Percentiles rank a stretch among this genome's conserved stretches.
Conservation (phyloP, 2,888 invertebrate genomes). For the Piscicola geometra region DNA sequence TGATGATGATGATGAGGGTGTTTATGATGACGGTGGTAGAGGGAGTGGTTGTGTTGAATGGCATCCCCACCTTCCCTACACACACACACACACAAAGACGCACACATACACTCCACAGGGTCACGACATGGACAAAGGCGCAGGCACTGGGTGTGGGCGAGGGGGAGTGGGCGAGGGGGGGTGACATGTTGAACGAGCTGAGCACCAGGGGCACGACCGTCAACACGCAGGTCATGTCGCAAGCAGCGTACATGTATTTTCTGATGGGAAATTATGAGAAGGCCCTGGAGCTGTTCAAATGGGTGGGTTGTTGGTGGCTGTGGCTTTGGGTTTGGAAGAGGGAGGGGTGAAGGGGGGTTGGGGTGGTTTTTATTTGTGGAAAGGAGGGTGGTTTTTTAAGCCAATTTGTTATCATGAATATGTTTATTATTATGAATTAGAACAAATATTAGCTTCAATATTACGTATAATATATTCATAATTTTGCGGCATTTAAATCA, state of each 20-base stretch:
- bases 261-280: conserved; percentile 68
- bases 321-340: neutral
- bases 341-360: neutral
- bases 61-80: too few species aligned
- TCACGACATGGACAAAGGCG: conserved; percentile 58
- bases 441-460: too few species aligned
- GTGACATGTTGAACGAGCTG: conserved; percentile 57
- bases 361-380: neutral
- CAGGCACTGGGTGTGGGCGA: conserved; percentile 64
- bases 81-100: neutral
- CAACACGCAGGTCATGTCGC: conserved; percentile 68
- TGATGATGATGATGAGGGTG: too few species aligned
- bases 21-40: too few species aligned
- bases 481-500: neutral
- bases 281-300: conserved; percentile 60
- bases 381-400: too few species aligned
- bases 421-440: too few species aligned
- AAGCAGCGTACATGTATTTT: conserved; percentile 56
- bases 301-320: conserved; percentile 49
- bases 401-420: too few species aligned
- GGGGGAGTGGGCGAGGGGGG: conserved; percentile 67
- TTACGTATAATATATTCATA: too few species aligned
- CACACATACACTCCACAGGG: too few species aligned
- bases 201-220: conserved; percentile 67
- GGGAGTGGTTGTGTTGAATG: neutral